Percentiles rank a stretch among this genome's conserved stretches.
Evolutionary conservation across 2,888 invertebrate species (phyloP).

Genomic region (Tetragonisca angustula): DNA sequence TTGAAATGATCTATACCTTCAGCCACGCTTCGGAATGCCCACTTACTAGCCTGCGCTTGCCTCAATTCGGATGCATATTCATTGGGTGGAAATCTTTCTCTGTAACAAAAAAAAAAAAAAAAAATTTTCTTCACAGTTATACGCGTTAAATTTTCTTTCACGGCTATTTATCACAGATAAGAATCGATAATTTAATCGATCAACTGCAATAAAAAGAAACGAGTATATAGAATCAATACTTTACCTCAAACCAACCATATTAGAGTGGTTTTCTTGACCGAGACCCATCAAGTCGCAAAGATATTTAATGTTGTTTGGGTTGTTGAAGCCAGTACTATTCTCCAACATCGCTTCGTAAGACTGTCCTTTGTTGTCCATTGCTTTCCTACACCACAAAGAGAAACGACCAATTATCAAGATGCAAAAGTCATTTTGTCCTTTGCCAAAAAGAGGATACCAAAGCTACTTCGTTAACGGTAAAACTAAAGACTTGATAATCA

Average conservation of each 20-base stretch:
- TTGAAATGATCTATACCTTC: constrained; percentile 98
- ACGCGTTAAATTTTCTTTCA: no score
- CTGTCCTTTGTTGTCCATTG: constrained; percentile 91
- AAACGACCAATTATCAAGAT: constrained; percentile 67
- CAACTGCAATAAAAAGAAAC: background rate
- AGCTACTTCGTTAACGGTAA: constrained; percentile 80
- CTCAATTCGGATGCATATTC: constrained; percentile 94
- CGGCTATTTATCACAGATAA: background rate
- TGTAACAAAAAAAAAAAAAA: constrained; percentile 79
- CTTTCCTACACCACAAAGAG: constrained; percentile 87
- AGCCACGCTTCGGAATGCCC: constrained; percentile 96
- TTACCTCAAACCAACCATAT: constrained; percentile 90
- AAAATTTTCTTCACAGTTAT: background rate
- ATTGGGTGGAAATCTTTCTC: constrained; percentile 90
- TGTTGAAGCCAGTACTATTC: constrained; percentile 94
- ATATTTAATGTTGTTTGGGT: constrained; percentile 94
- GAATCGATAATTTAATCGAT: background rate
- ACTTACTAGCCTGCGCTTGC: constrained; percentile 95
- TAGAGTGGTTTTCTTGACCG: constrained; percentile 88
- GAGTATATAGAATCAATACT: constrained; percentile 47
- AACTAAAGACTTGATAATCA: constrained; percentile 75
- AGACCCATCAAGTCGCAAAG: constrained; percentile 91
- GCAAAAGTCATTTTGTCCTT: constrained; percentile 65
- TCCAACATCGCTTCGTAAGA: constrained; percentile 92
- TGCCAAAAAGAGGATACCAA: constrained; percentile 73